These are phyloP conservation scores for Muscicapa comitata DNA, from an alignment of 2,797 vertebrate genomes.

Conservation along the genomic window DNA sequence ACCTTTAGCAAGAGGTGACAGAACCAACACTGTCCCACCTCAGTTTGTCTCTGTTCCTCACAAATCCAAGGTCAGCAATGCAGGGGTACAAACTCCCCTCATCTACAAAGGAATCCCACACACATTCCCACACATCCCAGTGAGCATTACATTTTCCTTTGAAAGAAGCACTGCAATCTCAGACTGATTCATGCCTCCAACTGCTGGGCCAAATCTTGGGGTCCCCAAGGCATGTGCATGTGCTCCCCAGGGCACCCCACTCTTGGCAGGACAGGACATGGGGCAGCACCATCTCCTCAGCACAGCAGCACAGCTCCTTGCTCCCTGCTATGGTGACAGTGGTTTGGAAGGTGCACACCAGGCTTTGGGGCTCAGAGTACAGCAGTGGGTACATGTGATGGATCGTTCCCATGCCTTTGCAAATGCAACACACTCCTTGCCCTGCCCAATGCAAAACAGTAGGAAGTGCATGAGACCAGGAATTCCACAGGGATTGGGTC, in stretches of 20 bases:
- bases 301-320: background rate
- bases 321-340: background rate
- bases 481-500: background rate
- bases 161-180: background rate
- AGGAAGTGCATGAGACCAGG: background rate
- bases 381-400: background rate
- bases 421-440: background rate
- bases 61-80: background rate
- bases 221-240: background rate
- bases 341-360: background rate
- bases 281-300: background rate
- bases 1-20: background rate
- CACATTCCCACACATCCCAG: background rate
- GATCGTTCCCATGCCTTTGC: accelerated
- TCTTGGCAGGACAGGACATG: background rate
- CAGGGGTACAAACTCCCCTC: background rate
- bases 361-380: background rate
- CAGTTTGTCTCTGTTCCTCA: background rate
- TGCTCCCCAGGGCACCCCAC: background rate
- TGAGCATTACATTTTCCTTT: background rate
- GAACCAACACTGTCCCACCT: background rate
- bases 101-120: background rate
- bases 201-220: background rate
- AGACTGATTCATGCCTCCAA: background rate
- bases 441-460: background rate